Base-by-base conservation (phyloP, 2,888 invertebrate genomes). In the Campoplex capitator region DNA sequence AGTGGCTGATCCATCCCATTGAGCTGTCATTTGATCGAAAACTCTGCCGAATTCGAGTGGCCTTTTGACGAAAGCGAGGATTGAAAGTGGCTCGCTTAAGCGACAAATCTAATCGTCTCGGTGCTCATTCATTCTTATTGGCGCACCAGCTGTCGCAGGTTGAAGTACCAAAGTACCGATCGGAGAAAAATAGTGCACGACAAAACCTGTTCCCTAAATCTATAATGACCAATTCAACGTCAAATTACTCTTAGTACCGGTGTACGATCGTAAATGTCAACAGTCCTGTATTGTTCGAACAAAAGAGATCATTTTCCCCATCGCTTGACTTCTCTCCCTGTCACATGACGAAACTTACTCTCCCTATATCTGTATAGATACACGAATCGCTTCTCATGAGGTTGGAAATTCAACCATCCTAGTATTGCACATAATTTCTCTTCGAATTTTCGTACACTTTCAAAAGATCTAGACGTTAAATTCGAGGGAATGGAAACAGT, bases 221-320 rank as follows among this genome's bases (percentile, higher is more conserved):
- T 76, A 70, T 83, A 87, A 87, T 84, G 78, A 84, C 87, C 87
- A 87, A 87, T 87, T 84, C 82, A 82, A 78, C 74, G 84, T 38
- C 35, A 32, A 87, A 84, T 87, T 84, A 84, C 84, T 78, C 82
- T 74, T 78, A 70, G 45, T 48, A 65, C 84, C 54, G 75, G 45
- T 75, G 74, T 67, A 80, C 74, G 78, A 82, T 82, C 87, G 78
- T 87, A 75, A 79, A 87, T 82, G 87, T 87, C 84, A 84, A 87
- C 75, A 82, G 81, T 70, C 77, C 62, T 38, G 32, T 67, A 78
- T 78, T 81, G 82, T 87, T 79, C 78, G 76, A 11, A 62, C 77
- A 78, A 71, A 78, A 54, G 75, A 54, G 65, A 45, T 82, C 81
- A 58, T 70, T 84, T 65, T 65, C 84, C 65, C 54, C 75, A 54